phyloP scores from a whole-genome alignment of 2,113 vertebrate genomes.

The Limnothrissa miodon region DNA sequence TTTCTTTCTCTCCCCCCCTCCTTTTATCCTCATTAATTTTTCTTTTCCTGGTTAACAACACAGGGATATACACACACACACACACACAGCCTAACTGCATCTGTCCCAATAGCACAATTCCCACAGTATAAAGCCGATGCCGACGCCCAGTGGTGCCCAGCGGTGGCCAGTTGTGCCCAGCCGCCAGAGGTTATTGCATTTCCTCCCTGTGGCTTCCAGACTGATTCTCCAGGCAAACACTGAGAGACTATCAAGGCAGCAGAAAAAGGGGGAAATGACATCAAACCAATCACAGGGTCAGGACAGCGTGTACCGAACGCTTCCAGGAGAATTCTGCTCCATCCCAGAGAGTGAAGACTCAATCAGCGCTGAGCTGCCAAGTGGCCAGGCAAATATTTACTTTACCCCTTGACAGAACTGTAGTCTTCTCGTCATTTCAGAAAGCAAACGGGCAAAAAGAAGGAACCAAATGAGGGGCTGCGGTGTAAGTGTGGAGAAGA shows the following conservation, averaged over 20 bases:
- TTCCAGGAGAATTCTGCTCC: not conserved
- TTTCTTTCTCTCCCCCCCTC: not conserved
- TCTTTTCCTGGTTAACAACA: too few relatives aligned
- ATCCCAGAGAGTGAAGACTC: not conserved
- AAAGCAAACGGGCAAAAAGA: conserved; percentile 5
- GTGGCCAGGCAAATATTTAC: conserved; percentile 44
- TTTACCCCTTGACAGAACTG: conserved; percentile 36
- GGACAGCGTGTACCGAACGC: not conserved
- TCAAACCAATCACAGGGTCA: not conserved
- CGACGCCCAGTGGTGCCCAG: not conserved
- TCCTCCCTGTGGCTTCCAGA: not conserved
- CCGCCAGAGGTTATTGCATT: not conserved
- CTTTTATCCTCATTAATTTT: too few relatives aligned
- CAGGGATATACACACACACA: not conserved
- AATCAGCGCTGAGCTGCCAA: conserved; percentile 28
- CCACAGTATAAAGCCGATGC: not conserved
- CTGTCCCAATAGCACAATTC: not conserved
- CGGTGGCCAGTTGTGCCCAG: not conserved
- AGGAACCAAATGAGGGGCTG: not conserved
- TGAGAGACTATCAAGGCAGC: not conserved
- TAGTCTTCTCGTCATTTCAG: conserved; percentile 39
- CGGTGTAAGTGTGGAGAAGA: not conserved
- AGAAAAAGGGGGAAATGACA: not conserved
- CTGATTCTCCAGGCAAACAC: not conserved
- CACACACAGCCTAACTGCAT: not conserved